These are phyloP conservation scores for Cheiracanthium punctorium DNA, from an alignment of 2,888 invertebrate genomes.

Conservation along the genomic window DNA sequence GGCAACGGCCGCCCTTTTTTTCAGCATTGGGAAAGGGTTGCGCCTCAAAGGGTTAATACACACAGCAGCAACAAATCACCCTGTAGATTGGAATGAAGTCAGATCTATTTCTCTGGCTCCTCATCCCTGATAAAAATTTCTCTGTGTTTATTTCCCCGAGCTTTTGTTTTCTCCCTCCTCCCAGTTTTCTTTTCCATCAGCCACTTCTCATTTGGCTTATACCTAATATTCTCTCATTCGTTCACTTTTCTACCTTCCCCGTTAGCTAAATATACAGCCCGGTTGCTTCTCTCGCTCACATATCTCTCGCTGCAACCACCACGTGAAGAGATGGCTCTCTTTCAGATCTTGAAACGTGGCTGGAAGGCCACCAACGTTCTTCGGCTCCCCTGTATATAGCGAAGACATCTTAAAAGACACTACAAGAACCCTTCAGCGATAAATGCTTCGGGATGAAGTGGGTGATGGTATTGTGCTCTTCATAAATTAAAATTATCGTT, in stretches of 20 bases:
- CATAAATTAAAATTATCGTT: no score
- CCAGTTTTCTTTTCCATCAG: not conserved
- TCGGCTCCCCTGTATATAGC: not conserved
- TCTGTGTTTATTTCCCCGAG: not conserved
- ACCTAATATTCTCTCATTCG: conserved; percentile 17
- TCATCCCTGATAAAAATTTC: not conserved
- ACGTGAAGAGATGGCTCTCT: not conserved
- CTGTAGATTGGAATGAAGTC: no score
- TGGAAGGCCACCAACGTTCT: conserved; percentile 31
- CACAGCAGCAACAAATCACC: no score
- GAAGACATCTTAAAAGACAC: no score
- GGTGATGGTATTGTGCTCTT: no score
- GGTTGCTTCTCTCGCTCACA: conserved; percentile 14
- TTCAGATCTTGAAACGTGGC: conserved; percentile 4
- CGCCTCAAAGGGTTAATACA: no score
- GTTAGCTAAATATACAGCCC: conserved; percentile 54
- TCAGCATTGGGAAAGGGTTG: no score
- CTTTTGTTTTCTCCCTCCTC: not conserved
- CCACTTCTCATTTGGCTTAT: not conserved
- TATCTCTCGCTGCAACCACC: conserved; percentile 44
- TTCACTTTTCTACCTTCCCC: not conserved
- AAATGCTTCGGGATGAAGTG: not conserved
- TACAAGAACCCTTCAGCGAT: not conserved
- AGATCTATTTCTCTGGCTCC: no score
- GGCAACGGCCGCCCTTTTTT: no score